Conservation (phyloP, 1,140 invertebrate species). For the Aphaenogaster ashmeadi region DNA sequence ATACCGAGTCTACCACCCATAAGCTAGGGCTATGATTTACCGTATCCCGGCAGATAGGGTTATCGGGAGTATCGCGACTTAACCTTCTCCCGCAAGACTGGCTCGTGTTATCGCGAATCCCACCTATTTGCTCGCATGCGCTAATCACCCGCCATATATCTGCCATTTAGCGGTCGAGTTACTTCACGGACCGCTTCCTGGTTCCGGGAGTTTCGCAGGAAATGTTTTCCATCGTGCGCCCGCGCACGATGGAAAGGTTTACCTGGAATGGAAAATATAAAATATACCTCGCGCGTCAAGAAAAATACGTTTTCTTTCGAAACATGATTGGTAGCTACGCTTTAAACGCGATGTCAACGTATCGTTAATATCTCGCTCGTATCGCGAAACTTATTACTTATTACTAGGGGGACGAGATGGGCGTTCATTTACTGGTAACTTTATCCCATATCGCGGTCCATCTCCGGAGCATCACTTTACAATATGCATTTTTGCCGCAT, state of each 20-base stretch:
- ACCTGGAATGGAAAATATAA: background rate
- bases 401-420: background rate
- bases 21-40: constrained; percentile 77
- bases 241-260: background rate
- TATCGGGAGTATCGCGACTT: constrained; percentile 76
- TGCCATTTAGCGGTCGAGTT: constrained; percentile 62
- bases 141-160: constrained; percentile 79
- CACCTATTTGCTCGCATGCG: constrained; percentile 80
- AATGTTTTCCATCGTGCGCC: background rate
- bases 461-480: constrained; percentile 40
- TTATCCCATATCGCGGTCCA: constrained; percentile 34
- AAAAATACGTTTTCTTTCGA: background rate
- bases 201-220: background rate
- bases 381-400: constrained; percentile 8
- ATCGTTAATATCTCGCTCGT: background rate
- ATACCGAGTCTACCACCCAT: constrained; percentile 63
- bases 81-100: constrained; percentile 68
- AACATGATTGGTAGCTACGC: too few relatives aligned
- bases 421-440: constrained; percentile 24
- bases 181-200: constrained; percentile 36
- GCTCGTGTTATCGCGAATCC: constrained; percentile 76
- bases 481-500: constrained; percentile 55
- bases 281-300: background rate
- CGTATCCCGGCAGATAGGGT: constrained; percentile 75
- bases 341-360: background rate